These are phyloP conservation scores for Turritopsis rubra DNA, from an alignment of 30 jellyfish, hydroid and myxozoan genomes.

Conservation along the genomic window DNA sequence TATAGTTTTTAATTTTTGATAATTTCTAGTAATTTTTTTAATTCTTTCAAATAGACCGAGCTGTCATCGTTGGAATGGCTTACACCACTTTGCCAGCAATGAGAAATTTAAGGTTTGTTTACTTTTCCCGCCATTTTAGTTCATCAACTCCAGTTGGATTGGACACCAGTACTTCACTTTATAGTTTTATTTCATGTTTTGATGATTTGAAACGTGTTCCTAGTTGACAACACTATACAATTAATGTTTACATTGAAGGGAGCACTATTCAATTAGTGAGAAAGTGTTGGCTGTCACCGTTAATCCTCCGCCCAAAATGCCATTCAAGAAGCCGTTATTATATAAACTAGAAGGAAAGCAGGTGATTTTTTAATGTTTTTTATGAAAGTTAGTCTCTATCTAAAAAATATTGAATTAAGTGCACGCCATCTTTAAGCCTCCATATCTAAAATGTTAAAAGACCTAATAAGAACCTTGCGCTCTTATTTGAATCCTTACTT, in stretches of 20 bases:
- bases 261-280: background rate
- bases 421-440: too few species aligned
- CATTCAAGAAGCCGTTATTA: constrained; percentile 10
- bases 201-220: too few species aligned
- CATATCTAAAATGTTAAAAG: too few species aligned
- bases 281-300: constrained; percentile 4
- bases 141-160: too few species aligned
- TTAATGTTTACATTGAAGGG: background rate
- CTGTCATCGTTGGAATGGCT: constrained; percentile 17
- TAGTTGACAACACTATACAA: background rate
- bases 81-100: background rate
- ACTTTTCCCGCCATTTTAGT: background rate
- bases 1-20: too few species aligned
- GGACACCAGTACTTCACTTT: too few species aligned
- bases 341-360: background rate
- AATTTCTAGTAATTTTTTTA: background rate
- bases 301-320: background rate
- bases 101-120: background rate
- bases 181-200: too few species aligned
- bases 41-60: background rate
- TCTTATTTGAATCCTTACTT: background rate
- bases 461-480: too few species aligned
- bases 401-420: too few species aligned
- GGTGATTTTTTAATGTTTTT: too few species aligned
- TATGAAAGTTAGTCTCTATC: too few species aligned